A percentile compares a stretch with the other conserved stretches of the same genome.
phyloP scores from a whole-genome alignment of 2,113 vertebrate genomes.

The Chionomys nivalis region DNA sequence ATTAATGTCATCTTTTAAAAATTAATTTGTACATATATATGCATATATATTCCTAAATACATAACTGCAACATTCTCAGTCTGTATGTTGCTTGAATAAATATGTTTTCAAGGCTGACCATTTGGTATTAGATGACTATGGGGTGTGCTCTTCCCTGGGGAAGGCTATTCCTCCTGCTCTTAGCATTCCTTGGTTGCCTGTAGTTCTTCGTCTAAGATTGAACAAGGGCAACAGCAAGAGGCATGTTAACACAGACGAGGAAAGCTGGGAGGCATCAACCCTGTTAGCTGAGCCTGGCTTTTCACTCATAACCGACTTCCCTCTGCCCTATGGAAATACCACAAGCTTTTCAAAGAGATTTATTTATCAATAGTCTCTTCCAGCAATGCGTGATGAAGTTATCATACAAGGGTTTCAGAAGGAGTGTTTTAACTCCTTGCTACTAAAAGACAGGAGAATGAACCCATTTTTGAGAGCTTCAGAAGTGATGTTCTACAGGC shows the following conservation, averaged over 20 bases:
- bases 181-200: not conserved
- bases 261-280: not conserved
- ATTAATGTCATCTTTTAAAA: not conserved
- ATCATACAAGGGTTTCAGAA: not conserved
- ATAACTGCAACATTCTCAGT: not conserved
- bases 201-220: not conserved
- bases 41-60: not conserved
- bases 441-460: not conserved
- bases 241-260: not conserved
- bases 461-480: not conserved
- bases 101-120: not conserved
- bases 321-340: not conserved
- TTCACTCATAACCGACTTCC: rapidly evolving
- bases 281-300: not conserved
- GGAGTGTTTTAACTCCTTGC: not conserved
- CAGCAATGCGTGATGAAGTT: not conserved
- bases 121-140: not conserved
- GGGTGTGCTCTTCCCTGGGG: not conserved
- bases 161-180: not conserved
- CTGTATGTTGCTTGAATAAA: not conserved
- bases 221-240: not conserved
- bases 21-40: not conserved
- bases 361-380: not conserved
- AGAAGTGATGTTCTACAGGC: not conserved
- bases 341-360: not conserved